Evolutionary conservation across 2,113 vertebrate species (phyloP).

Genomic region (Neolamprologus falcicula): DNA sequence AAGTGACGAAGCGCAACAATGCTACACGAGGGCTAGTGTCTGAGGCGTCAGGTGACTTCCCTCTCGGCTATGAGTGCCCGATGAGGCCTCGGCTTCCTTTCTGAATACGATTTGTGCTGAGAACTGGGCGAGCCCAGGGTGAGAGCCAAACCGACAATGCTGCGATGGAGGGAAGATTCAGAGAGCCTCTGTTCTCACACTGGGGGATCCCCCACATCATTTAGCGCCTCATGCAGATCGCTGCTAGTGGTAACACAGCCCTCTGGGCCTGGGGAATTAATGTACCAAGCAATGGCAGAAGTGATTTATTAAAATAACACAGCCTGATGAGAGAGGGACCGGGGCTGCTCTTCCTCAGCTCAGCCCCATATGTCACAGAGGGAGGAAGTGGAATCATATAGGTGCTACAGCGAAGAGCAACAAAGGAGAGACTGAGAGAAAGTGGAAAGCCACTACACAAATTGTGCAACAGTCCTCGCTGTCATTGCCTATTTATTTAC

Average conservation of each 20-base stretch:
- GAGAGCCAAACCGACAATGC: constrained; percentile 24
- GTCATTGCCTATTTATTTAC: constrained; percentile 67
- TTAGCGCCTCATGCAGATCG: constrained; percentile 47
- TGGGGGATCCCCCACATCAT: constrained; percentile 44
- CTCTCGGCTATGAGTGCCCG: neutral
- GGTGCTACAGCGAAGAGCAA: neutral
- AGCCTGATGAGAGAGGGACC: constrained; percentile 24
- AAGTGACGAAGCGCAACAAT: neutral
- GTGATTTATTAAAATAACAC: constrained; percentile 56
- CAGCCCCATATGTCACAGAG: neutral
- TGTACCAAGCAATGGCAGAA: constrained; percentile 10
- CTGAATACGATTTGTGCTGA: constrained; percentile 40
- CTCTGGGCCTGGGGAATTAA: constrained; percentile 44
- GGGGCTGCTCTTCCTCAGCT: constrained; percentile 14
- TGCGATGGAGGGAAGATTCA: constrained; percentile 33
- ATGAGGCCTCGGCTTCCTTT: constrained; percentile 11
- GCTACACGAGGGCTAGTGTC: neutral
- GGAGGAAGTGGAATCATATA: constrained; percentile 34
- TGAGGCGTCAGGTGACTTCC: constrained; percentile 32
- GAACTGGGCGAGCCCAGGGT: constrained; percentile 33
- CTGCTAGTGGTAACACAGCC: constrained; percentile 40
- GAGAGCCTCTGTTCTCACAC: constrained; percentile 45
- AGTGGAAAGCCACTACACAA: constrained; percentile 36
- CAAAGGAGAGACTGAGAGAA: constrained; percentile 13
- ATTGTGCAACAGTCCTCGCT: constrained; percentile 48